A percentile compares a stretch with the other conserved stretches of the same genome.
Evolutionary conservation across 2,113 vertebrate species (phyloP).

Genomic region (Dolichallabes microphthalmus): DNA sequence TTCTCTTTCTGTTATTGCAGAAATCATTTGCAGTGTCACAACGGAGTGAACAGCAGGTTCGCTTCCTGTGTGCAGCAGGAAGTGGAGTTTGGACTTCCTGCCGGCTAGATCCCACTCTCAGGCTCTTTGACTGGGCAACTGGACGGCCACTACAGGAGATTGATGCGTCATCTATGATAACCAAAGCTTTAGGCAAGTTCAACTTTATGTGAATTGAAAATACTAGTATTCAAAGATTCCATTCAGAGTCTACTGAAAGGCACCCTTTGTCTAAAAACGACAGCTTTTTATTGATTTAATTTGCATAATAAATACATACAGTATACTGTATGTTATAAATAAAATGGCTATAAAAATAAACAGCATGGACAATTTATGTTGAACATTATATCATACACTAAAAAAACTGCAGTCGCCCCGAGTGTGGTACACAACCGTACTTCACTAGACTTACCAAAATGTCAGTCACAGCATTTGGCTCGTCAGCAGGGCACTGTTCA

Average conservation of each 20-base stretch:
- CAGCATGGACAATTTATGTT: not conserved
- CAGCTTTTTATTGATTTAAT: not conserved
- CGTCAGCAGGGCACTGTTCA: not conserved
- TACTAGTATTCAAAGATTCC: not conserved
- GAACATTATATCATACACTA: not conserved
- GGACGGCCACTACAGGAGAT: slow-evolving; percentile 76
- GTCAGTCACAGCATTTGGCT: not conserved
- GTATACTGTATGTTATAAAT: not conserved
- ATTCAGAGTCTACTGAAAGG: not conserved
- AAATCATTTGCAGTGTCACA: slow-evolving; percentile 71
- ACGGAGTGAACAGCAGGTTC: slow-evolving; percentile 76
- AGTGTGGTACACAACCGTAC: not conserved
- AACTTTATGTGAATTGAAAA: not conserved
- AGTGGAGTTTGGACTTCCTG: slow-evolving; percentile 76
- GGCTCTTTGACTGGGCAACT: slow-evolving; percentile 75
- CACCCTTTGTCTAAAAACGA: not conserved
- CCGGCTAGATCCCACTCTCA: slow-evolving; percentile 70
- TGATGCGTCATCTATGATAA: slow-evolving; percentile 68
- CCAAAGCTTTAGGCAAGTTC: slow-evolving; percentile 67
- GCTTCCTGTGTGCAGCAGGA: slow-evolving; percentile 73
- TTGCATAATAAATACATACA: not conserved
- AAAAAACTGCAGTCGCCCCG: not conserved
- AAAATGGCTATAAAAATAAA: not conserved
- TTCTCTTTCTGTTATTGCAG: slow-evolving; percentile 51
- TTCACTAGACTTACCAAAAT: not conserved